Evolutionary conservation across 2,113 vertebrate species (phyloP).

Genomic region (Neomonachus schauinslandi): DNA sequence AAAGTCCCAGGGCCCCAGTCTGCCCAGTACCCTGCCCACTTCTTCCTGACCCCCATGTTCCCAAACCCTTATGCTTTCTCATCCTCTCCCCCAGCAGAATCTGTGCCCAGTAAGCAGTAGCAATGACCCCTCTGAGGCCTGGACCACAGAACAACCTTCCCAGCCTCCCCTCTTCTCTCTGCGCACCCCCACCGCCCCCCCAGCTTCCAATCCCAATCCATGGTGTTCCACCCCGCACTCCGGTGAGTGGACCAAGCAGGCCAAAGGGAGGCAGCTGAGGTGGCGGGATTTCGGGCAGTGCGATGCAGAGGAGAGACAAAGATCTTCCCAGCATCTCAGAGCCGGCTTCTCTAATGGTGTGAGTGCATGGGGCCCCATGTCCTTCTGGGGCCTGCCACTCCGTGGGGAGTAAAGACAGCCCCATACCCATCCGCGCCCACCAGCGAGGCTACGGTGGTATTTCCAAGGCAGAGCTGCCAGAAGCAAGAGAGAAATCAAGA

Average conservation of each 20-base stretch:
- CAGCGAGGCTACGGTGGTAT: neutral
- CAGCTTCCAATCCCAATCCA: neutral
- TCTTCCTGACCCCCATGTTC: neutral
- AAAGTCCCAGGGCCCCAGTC: neutral
- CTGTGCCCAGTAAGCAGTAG: neutral
- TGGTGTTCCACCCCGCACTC: neutral
- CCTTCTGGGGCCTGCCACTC: neutral
- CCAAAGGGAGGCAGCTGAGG: neutral
- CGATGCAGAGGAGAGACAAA: neutral
- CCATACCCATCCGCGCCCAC: too few relatives aligned
- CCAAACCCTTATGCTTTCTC: neutral
- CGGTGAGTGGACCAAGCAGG: neutral
- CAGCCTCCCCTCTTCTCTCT: neutral
- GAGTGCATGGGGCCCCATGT: rapidly evolving
- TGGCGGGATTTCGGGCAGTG: neutral
- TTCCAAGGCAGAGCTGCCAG: neutral
- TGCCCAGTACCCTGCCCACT: neutral
- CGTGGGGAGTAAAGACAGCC: neutral
- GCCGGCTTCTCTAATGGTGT: rapidly evolving
- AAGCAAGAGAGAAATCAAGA: conserved; percentile 54
- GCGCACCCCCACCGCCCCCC: neutral
- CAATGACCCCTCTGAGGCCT: neutral
- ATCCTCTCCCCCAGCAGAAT: neutral
- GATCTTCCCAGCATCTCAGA: neutral
- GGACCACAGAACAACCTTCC: neutral